These are phyloP conservation scores for Sylvicapra grimmia DNA, from an alignment of 2,113 vertebrate genomes.

Conservation along the genomic window DNA sequence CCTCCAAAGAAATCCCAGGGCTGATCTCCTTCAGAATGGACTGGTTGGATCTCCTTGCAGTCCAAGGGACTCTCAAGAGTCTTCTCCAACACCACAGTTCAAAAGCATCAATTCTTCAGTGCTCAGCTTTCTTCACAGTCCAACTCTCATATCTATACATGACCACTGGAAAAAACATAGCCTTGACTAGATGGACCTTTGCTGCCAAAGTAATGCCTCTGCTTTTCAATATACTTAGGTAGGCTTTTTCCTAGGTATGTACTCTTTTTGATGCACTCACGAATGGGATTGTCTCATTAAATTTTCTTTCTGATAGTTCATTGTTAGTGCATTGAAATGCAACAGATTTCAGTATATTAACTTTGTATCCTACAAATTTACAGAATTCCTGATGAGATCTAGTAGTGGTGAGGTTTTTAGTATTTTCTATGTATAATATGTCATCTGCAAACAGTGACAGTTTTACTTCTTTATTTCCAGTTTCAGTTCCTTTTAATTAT, in stretches of 20 bases:
- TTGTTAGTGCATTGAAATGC: background rate
- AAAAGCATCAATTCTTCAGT: too few species aligned
- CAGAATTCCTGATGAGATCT: background rate
- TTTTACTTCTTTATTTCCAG: background rate
- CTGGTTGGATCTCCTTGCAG: too few species aligned
- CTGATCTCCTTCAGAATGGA: too few species aligned
- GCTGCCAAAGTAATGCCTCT: too few species aligned
- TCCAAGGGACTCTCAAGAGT: too few species aligned
- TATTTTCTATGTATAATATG: background rate
- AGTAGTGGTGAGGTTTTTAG: background rate
- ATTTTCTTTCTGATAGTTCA: background rate
- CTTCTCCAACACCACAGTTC: too few species aligned
- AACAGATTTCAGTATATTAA: background rate
- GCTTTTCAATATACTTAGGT: background rate
- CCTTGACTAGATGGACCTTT: too few species aligned
- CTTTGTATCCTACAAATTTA: background rate
- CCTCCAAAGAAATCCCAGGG: too few species aligned
- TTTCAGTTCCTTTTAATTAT: background rate
- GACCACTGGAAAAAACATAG: too few species aligned
- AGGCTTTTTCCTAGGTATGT: background rate
- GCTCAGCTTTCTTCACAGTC: too few species aligned
- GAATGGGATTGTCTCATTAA: background rate
- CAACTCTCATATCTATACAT: too few species aligned
- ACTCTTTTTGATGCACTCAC: background rate
- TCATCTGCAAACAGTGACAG: background rate